Conservation (phyloP, 2,888 invertebrate species). For the Digitonthophagus gazella region DNA sequence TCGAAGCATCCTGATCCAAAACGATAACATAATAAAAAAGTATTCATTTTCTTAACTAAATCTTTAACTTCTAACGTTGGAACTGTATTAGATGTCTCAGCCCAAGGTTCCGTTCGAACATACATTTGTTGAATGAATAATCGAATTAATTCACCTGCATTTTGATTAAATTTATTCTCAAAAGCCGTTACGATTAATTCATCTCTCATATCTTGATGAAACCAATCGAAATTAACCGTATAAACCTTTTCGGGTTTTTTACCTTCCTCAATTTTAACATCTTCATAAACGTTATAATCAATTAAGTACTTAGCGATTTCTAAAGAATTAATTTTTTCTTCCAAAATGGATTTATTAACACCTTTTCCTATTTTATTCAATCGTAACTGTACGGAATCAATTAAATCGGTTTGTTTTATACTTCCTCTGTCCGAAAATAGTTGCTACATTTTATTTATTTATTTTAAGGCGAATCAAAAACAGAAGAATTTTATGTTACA, state of each 20-base stretch:
- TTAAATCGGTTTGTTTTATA: conserved; percentile 66
- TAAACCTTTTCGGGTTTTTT: conserved; percentile 42
- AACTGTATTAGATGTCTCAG: conserved; percentile 68
- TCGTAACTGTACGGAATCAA: conserved; percentile 66
- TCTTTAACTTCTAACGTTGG: conserved; percentile 72
- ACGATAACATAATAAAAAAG: conserved; percentile 71
- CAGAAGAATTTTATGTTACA: too few species aligned
- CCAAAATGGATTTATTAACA: conserved; percentile 57
- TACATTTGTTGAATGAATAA: conserved; percentile 69
- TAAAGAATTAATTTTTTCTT: conserved; percentile 67
- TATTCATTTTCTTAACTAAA: conserved; percentile 58
- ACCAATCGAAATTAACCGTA: conserved; percentile 72
- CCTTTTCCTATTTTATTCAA: conserved; percentile 58
- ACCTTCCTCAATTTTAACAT: conserved; percentile 39
- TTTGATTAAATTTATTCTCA: conserved; percentile 66
- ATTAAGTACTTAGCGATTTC: conserved; percentile 77
- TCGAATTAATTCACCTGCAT: conserved; percentile 63
- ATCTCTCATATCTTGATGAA: conserved; percentile 82
- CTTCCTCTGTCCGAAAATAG: conserved; percentile 76
- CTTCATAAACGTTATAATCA: conserved; percentile 57
- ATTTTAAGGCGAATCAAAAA: too few species aligned
- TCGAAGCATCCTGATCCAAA: conserved; percentile 77
- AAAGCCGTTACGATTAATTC: conserved; percentile 72
- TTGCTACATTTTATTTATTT: too few species aligned
- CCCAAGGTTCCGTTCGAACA: conserved; percentile 73